phyloP scores from a whole-genome alignment of 2,113 vertebrate species.

The zebrafish (Danio rerio) region GRCz12tu NC_133199.1:35354001-35354500 shows the following conservation, averaged over 20 bases:
- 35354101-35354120: not conserved
- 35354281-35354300: not conserved
- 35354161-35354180: slow-evolving; percentile 55
- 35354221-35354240: slow-evolving; percentile 64
- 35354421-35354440: too few species aligned
- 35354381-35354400: too few species aligned
- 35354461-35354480: too few species aligned
- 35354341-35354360: too few species aligned
- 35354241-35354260: slow-evolving; percentile 34
- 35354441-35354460: too few species aligned
- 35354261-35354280: slow-evolving; percentile 19
- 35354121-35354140: slow-evolving; percentile 22
- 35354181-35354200: slow-evolving; percentile 26
- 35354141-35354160: not conserved
- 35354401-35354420: not conserved
- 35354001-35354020: slow-evolving; percentile 73
- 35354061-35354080: slow-evolving; percentile 1
- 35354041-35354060: slow-evolving; percentile 16
- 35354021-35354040: slow-evolving; percentile 20
- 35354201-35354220: slow-evolving; percentile 49
- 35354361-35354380: not conserved
- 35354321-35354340: not conserved
- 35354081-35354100: slow-evolving; percentile 19
- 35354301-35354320: not conserved
- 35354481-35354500: too few species aligned